Conservation (phyloP, 2,888 invertebrate species). For the Ophioninae sp. region DNA sequence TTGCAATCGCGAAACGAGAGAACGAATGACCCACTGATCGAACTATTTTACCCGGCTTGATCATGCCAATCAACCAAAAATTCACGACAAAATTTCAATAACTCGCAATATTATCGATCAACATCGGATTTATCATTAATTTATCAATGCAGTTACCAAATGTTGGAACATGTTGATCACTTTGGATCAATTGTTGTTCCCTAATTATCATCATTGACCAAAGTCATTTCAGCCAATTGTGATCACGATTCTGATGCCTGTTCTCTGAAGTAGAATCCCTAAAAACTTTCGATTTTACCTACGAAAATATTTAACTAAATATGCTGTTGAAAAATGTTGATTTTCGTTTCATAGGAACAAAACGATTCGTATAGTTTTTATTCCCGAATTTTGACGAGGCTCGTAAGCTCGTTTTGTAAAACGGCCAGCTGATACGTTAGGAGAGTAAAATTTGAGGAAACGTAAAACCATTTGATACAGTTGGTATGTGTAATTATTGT, state of each 20-base stretch:
- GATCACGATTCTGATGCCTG: too few relatives aligned
- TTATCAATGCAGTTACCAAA: too few relatives aligned
- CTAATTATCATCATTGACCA: too few relatives aligned
- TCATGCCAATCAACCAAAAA: slow-evolving; percentile 75
- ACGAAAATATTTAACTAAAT: slow-evolving; percentile 12
- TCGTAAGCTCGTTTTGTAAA: background rate
- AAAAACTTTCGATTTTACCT: too few relatives aligned
- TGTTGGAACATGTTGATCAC: too few relatives aligned
- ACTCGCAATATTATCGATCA: slow-evolving; percentile 7
- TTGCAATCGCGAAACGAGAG: slow-evolving; percentile 69
- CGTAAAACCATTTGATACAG: slow-evolving; percentile 17
- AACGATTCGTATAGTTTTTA: background rate
- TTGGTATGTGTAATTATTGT: slow-evolving; percentile 47
- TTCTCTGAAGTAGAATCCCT: too few relatives aligned
- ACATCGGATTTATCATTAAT: background rate
- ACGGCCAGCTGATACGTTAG: slow-evolving; percentile 4
- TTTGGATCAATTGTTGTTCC: too few relatives aligned
- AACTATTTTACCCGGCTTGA: slow-evolving; percentile 69
- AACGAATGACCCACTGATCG: slow-evolving; percentile 79
- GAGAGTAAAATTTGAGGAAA: slow-evolving; percentile 31
- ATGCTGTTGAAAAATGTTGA: background rate
- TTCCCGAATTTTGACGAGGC: background rate
- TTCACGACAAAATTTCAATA: slow-evolving; percentile 73
- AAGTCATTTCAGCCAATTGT: too few relatives aligned
- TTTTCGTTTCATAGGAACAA: background rate